Base-by-base conservation (phyloP, 2,797 vertebrate genomes). In the Pyrrhura leucotis region DNA sequence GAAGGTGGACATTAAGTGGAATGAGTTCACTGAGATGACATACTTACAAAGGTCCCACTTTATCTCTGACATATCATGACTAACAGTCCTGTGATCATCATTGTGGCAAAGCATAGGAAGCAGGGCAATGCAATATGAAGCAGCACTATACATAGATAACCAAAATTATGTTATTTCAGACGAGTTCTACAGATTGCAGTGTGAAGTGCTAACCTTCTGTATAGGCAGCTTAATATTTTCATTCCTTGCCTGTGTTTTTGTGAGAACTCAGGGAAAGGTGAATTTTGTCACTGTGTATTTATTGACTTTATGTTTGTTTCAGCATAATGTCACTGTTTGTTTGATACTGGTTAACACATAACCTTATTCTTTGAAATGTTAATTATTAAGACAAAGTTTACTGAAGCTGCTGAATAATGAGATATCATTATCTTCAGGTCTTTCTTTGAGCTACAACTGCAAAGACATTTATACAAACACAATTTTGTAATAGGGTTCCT, bases 361-460 rank as follows among this genome's bases (percentile, higher is more conserved):
- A 89, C 54, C 35, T 81, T 75, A 59, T 26, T 58, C 50, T 95
- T 91, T 94, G 39, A 95, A 88, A 95, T 81, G 39, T 3, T 89
- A 85, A 65, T 74, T 89, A 50, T 84, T 84, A 69, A 69, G 47
- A 56, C 39, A 67, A 90, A 84, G 20, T 73, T 86, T 81, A 67
- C 58, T 66, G 47, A 75, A n/a, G 14, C 54, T 81, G 44, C 51
- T 85, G 73, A 69, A 86, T 86, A 78, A 68, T 12, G 54, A 86
- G 29, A 5, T 22, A 56, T 29, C 33, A 65, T 78, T 81, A 80
- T 48, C 39, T 71, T 69, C 69, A 45, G 10, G 26, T 71, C 37
- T 91, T 67, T 71, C 42, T 42, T 42, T 56, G 15, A 91, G 33
- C 10, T 71, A 79, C 51, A 94, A 58, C 37, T 47, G 17, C 7